Conservation (phyloP, 2,797 vertebrate genomes). For the Lycodopsis pacificus region DNA sequence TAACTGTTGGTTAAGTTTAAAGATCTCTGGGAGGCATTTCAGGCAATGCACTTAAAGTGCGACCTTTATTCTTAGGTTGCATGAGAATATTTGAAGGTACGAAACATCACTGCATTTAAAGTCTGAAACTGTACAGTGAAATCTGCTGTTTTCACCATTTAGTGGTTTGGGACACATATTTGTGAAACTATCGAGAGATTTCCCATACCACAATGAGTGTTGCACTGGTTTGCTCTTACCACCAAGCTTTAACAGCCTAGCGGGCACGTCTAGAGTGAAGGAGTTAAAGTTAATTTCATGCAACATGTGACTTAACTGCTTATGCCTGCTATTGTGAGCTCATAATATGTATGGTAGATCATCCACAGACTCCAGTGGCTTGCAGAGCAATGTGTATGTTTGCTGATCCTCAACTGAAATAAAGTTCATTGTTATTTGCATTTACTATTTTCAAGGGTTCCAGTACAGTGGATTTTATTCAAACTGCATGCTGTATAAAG, state of each 20-base stretch:
- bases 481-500: neutral
- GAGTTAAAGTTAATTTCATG: neutral
- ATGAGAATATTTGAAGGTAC: neutral
- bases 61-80: neutral
- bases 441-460: neutral
- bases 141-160: constrained; percentile 8
- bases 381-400: neutral
- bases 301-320: neutral
- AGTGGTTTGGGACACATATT: neutral
- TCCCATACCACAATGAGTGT: neutral
- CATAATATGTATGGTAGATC: neutral
- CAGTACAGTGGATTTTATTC: neutral
- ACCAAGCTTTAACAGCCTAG: neutral
- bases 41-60: constrained; percentile 4
- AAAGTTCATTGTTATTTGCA: neutral
- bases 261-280: neutral
- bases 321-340: neutral
- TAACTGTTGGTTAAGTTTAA: neutral
- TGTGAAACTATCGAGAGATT: neutral
- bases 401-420: neutral
- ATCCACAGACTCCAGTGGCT: neutral
- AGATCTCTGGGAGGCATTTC: neutral
- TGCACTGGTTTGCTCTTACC: neutral
- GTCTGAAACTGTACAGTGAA: constrained; percentile 3
- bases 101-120: neutral